These are phyloP conservation scores for Raja brachyura DNA, from an alignment of 2,113 vertebrate genomes.

Conservation along the genomic window DNA sequence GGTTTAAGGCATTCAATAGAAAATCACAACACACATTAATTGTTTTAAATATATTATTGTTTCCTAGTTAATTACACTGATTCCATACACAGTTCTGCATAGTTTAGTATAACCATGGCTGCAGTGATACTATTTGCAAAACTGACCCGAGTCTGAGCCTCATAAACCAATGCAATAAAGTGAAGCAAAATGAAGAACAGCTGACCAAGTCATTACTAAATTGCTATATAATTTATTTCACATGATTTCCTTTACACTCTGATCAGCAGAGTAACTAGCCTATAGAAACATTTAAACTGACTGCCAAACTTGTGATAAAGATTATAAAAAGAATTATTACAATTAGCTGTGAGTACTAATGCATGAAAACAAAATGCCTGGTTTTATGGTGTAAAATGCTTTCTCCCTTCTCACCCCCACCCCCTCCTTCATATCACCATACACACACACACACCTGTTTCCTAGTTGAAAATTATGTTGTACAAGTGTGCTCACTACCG, in stretches of 20 bases:
- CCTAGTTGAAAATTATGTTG: neutral
- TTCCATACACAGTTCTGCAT: neutral
- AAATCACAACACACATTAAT: neutral
- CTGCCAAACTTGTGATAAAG: slow-evolving; percentile 57
- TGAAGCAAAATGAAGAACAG: slow-evolving; percentile 71
- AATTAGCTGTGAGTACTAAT: slow-evolving; percentile 19
- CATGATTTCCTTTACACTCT: slow-evolving; percentile 94
- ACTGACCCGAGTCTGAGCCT: neutral
- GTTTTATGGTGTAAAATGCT: neutral
- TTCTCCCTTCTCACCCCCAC: neutral
- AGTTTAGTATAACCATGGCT: neutral
- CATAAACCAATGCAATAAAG: slow-evolving; percentile 44
- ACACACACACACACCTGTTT: neutral
- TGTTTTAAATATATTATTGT: neutral
- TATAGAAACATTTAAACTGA: slow-evolving; percentile 80
- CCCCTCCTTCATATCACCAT: no score
- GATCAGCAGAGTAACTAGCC: slow-evolving; percentile 81
- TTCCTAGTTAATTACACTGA: neutral
- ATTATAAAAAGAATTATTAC: slow-evolving; percentile 30
- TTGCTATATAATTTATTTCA: slow-evolving; percentile 85
- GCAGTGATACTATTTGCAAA: neutral
- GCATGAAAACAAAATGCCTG: neutral
- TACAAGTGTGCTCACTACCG: neutral
- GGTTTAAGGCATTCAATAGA: slow-evolving; percentile 2
- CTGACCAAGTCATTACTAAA: slow-evolving; percentile 63